phyloP scores from a whole-genome alignment of 1,140 invertebrate species.

The Drosophila lacteicornis region DNA sequence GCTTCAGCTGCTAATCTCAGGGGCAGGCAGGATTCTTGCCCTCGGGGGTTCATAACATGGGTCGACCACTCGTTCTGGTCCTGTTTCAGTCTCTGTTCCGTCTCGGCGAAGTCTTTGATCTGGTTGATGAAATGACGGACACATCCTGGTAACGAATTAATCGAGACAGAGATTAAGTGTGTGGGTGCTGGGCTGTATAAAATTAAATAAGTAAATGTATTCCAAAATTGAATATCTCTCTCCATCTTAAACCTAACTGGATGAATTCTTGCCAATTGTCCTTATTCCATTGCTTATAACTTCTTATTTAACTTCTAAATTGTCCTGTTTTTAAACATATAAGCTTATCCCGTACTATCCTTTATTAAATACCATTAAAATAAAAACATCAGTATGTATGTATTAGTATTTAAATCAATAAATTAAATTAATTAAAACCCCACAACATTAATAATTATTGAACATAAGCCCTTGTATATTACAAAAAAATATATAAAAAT shows the following conservation, averaged over 20 bases:
- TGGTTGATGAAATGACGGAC: not conserved
- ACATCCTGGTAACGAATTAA: not conserved
- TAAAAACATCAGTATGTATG: not conserved
- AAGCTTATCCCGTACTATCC: too few species aligned
- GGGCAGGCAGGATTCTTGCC: constrained; percentile 22
- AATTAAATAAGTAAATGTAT: not conserved
- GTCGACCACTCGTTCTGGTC: not conserved
- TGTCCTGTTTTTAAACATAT: too few species aligned
- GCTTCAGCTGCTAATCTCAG: constrained; percentile 70
- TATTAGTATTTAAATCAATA: not conserved
- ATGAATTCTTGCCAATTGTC: too few species aligned
- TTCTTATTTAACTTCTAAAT: too few species aligned
- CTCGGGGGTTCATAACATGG: constrained; percentile 2
- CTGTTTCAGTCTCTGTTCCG: not conserved
- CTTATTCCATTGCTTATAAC: too few species aligned
- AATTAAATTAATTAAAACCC: not conserved
- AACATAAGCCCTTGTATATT: not conserved
- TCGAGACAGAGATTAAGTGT: not conserved
- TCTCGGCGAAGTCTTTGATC: constrained; percentile 1
- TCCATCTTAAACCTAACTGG: too few species aligned
- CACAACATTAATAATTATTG: not conserved
- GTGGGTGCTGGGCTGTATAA: not conserved
- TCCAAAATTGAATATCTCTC: too few species aligned
- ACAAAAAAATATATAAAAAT: not conserved
- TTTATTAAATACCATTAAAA: too few species aligned